Conservation (phyloP, 2,113 vertebrate genomes). For the Cyrtonyx montezumae region DNA sequence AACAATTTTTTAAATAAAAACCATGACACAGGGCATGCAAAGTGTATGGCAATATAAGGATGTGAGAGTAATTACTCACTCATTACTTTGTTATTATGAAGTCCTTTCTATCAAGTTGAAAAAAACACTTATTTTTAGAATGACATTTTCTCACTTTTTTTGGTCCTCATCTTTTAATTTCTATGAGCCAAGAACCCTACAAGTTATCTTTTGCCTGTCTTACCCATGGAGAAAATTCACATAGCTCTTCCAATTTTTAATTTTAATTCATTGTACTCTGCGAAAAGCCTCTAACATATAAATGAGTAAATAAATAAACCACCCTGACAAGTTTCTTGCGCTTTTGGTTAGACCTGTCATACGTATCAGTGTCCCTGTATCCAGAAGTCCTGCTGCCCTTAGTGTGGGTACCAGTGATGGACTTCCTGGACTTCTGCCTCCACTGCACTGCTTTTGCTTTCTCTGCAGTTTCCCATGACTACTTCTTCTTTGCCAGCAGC, state of each 20-base stretch:
- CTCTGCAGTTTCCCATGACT: neutral
- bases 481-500: neutral
- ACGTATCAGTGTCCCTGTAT: neutral
- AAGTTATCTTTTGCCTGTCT: neutral
- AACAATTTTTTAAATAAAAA: neutral
- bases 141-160: neutral
- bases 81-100: neutral
- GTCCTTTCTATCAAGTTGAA: neutral
- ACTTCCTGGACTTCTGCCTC: neutral
- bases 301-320: neutral
- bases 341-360: neutral
- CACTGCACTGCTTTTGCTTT: neutral
- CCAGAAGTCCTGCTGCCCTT: neutral
- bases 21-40: neutral
- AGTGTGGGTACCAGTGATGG: neutral
- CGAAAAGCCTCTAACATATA: neutral
- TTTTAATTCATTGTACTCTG: neutral
- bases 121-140: neutral
- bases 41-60: neutral
- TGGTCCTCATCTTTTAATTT: neutral
- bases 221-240: neutral
- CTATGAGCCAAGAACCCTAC: neutral
- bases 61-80: neutral
- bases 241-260: neutral
- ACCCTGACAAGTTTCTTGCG: neutral